These are phyloP conservation scores for Pristionchus maxplancki DNA, from an alignment of 2,888 invertebrate genomes.

Conservation along the genomic window DNA sequence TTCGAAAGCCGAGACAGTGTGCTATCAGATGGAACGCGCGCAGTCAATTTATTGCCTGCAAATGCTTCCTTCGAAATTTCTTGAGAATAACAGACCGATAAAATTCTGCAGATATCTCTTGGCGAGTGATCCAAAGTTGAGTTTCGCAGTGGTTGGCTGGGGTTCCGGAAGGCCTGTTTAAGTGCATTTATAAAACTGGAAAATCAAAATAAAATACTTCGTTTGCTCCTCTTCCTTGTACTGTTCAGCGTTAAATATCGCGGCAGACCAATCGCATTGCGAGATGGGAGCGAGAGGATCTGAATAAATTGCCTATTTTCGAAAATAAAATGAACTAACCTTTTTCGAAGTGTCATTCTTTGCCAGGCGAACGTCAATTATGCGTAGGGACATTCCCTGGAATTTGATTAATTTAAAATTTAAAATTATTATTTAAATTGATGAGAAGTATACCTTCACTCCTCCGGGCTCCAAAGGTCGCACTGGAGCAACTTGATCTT, in stretches of 20 bases:
- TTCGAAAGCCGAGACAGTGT: neutral
- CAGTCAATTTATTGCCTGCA: neutral
- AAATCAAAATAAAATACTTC: too few relatives aligned
- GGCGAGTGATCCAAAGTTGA: constrained; percentile 3
- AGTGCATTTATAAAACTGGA: neutral
- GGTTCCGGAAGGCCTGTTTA: neutral
- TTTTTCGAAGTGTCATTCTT: constrained; percentile 3
- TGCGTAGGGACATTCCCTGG: constrained; percentile 33
- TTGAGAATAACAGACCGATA: neutral
- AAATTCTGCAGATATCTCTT: constrained; percentile 42
- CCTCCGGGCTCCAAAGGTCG: neutral
- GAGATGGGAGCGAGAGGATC: constrained; percentile 47
- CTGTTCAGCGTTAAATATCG: neutral
- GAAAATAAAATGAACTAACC: too few relatives aligned
- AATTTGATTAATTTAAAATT: neutral
- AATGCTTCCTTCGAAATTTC: neutral
- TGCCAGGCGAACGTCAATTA: constrained; percentile 7
- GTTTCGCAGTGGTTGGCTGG: constrained; percentile 10
- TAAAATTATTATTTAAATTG: neutral
- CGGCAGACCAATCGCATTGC: constrained; percentile 40
- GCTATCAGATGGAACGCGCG: neutral
- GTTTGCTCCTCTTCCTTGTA: neutral
- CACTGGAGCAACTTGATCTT: neutral
- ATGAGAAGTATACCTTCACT: neutral
- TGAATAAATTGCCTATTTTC: neutral